These are phyloP conservation scores for Drosophila pseudoobscura DNA, from an alignment of 1,140 invertebrate species.

Conservation along the genomic window DNA sequence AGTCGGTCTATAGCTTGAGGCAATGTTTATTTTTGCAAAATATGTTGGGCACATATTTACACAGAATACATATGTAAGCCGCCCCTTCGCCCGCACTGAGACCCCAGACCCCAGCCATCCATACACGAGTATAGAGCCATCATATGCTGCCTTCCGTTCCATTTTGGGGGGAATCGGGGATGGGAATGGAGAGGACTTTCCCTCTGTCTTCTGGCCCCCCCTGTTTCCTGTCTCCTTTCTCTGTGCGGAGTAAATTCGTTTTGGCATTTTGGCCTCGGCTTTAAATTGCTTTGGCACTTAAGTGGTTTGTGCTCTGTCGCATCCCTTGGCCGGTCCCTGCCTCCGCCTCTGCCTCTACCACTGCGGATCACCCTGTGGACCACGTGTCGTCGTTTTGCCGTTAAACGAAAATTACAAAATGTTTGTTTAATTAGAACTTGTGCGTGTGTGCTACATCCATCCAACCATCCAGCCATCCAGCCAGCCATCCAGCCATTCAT, in stretches of 20 bases:
- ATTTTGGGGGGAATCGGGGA: background rate
- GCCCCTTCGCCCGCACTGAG: conserved; percentile 2
- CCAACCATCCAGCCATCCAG: conserved; percentile 16
- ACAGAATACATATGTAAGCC: conserved; percentile 73
- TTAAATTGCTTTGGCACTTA: conserved; percentile 82
- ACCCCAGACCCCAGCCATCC: background rate
- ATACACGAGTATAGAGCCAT: conserved; percentile 13
- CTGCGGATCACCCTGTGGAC: conserved; percentile 18
- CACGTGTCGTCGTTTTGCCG: conserved; percentile 79
- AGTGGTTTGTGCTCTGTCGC: conserved; percentile 66
- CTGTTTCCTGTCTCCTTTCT: background rate
- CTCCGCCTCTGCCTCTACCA: background rate
- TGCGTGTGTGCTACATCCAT: conserved; percentile 51
- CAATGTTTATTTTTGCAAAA: conserved; percentile 79
- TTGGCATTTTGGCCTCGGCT: conserved; percentile 68
- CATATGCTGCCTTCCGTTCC: conserved; percentile 23
- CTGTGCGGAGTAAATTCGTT: conserved; percentile 48
- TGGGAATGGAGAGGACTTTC: conserved; percentile 1
- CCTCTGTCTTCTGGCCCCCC: background rate
- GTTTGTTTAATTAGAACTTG: conserved; percentile 82
- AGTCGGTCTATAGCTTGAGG: conserved; percentile 52
- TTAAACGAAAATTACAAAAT: conserved; percentile 80
- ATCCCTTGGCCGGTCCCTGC: conserved; percentile 14
- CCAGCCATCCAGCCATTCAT: conserved; percentile 4
- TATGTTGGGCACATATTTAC: conserved; percentile 78